Evolutionary conservation across 2,888 invertebrate species (phyloP).

Genomic region (Mythimna lalbum): DNA sequence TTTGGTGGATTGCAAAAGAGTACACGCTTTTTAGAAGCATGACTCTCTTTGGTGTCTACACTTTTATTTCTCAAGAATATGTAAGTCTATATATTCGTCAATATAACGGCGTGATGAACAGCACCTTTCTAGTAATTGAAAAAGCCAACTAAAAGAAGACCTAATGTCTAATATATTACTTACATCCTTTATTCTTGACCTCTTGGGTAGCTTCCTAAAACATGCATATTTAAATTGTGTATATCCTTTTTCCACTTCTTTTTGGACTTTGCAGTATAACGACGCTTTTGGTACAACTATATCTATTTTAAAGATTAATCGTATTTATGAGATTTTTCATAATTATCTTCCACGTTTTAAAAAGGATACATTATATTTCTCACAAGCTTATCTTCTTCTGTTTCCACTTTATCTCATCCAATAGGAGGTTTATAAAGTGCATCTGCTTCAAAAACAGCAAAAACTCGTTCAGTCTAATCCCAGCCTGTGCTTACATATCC

Average conservation of each 20-base stretch:
- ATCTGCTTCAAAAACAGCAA: slow-evolving; percentile 9
- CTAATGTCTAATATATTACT: not conserved
- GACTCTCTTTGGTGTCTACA: not conserved
- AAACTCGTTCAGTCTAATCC: slow-evolving; percentile 63
- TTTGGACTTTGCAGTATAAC: no score
- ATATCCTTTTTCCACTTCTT: no score
- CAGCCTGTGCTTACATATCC: slow-evolving; percentile 73
- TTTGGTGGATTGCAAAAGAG: not conserved
- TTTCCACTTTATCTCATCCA: no score
- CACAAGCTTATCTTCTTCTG: no score
- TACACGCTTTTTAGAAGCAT: no score
- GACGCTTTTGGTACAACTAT: no score
- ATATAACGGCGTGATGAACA: not conserved
- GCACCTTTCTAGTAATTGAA: not conserved
- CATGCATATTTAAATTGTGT: not conserved
- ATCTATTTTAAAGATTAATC: no score
- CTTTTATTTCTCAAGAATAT: not conserved
- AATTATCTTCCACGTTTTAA: no score
- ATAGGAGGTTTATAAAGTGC: not conserved
- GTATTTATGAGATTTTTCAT: no score
- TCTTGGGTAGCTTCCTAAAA: not conserved
- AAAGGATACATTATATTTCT: no score
- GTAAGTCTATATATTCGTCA: not conserved
- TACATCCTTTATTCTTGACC: not conserved
- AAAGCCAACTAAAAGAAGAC: not conserved